These are phyloP conservation scores for Psilopsiagon aymara DNA, from an alignment of 2,113 vertebrate genomes.

Conservation along the genomic window DNA sequence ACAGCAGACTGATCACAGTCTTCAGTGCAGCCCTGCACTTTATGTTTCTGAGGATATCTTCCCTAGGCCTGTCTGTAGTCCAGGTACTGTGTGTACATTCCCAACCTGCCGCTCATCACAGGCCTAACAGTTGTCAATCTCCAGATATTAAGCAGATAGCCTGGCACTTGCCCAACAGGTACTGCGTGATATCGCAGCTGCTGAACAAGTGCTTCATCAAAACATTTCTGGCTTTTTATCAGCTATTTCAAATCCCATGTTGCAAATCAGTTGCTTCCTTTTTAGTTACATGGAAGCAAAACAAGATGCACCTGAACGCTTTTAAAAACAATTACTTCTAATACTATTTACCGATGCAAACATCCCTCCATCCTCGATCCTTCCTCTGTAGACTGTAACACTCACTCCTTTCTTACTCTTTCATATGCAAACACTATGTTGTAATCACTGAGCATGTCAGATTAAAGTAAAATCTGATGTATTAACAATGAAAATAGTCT, in stretches of 20 bases:
- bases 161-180: conserved; percentile 10
- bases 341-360: neutral
- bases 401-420: neutral
- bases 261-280: conserved; percentile 25
- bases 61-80: neutral
- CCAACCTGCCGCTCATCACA: neutral
- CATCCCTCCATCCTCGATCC: neutral
- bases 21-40: neutral
- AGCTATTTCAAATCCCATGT: conserved; percentile 53
- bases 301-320: conserved; percentile 41
- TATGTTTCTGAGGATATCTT: neutral
- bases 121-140: neutral
- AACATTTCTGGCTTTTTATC: conserved; percentile 38
- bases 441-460: neutral
- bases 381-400: neutral
- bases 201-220: conserved; percentile 18
- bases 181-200: conserved; percentile 1
- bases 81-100: neutral
- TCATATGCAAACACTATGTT: neutral
- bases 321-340: conserved; percentile 34
- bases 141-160: conserved; percentile 1
- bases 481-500: neutral
- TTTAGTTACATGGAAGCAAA: conserved; percentile 15
- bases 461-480: conserved; percentile 2
- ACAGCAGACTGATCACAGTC: neutral